A percentile compares a stretch with the other conserved stretches of the same genome.
phyloP scores from a whole-genome alignment of 2,888 invertebrate genomes.

The Tridacna crocea region DNA sequence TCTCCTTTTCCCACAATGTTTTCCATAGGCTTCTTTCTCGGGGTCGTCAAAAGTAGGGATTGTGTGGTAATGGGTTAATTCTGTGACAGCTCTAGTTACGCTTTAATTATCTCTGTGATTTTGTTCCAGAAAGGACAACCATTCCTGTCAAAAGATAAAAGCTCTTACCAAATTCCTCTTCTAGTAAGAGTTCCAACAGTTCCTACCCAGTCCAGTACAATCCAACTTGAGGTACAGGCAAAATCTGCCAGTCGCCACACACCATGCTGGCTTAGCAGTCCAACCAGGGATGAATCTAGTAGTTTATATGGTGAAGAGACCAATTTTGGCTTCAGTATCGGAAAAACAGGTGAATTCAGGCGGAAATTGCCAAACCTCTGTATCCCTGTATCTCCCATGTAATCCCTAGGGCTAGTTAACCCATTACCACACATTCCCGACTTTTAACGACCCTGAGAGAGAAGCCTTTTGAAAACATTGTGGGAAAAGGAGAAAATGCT shows the following conservation, averaged over 20 bases:
- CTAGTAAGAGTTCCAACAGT: slow-evolving; percentile 40
- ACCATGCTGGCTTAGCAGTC: slow-evolving; percentile 55
- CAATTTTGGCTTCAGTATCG: slow-evolving; percentile 1
- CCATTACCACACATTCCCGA: no score
- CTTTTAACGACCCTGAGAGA: no score
- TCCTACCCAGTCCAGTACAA: slow-evolving; percentile 22
- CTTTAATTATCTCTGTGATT: no score
- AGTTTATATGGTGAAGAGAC: not conserved
- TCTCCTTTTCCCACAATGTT: no score
- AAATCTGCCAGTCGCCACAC: slow-evolving; percentile 35
- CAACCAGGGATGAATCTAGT: slow-evolving; percentile 25
- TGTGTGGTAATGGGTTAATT: no score
- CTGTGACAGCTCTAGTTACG: no score
- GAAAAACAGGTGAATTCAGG: slow-evolving; percentile 36
- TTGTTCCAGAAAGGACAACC: slow-evolving; percentile 32
- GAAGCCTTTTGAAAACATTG: no score
- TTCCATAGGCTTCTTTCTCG: no score
- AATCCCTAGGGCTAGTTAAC: no score
- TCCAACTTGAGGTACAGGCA: slow-evolving; percentile 34
- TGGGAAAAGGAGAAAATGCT: not conserved
- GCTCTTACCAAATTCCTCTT: slow-evolving; percentile 36
- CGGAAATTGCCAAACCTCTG: not conserved
- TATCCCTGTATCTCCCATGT: no score
- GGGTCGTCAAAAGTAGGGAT: no score
- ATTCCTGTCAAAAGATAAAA: slow-evolving; percentile 37